These are phyloP conservation scores for Microchirus variegatus DNA, from an alignment of 2,797 vertebrate genomes.

Conservation along the genomic window DNA sequence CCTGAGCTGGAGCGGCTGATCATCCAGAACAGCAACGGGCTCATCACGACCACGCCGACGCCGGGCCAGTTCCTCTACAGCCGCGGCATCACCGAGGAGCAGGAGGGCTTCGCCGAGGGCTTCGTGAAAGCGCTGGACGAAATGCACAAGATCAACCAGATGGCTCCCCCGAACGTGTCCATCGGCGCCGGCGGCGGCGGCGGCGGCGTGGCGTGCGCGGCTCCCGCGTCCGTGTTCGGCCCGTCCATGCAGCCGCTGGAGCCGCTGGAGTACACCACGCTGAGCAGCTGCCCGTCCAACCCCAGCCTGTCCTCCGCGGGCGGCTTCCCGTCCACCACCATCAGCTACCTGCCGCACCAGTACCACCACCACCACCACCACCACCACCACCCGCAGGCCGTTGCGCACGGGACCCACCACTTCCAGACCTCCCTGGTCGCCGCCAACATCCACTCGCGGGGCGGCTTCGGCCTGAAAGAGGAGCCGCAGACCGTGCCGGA, in stretches of 20 bases:
- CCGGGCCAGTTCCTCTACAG: constrained; percentile 85
- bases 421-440: constrained; percentile 77
- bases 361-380: constrained; percentile 80
- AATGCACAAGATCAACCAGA: constrained; percentile 95
- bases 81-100: constrained; percentile 90
- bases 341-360: constrained; percentile 92
- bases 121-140: constrained; percentile 95
- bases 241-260: constrained; percentile 79
- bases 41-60: constrained; percentile 89
- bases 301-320: constrained; percentile 74
- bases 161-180: constrained; percentile 92
- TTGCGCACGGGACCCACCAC: constrained; percentile 75
- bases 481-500: constrained; percentile 94
- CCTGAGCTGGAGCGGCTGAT: constrained; percentile 92
- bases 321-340: constrained; percentile 88
- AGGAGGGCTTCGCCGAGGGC: constrained; percentile 91
- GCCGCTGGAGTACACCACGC: constrained; percentile 89
- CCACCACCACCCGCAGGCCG: constrained; percentile 74
- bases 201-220: constrained; percentile 74
- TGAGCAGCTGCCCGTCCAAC: constrained; percentile 86
- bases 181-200: constrained; percentile 78
- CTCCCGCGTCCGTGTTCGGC: constrained; percentile 79
- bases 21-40: constrained; percentile 91
- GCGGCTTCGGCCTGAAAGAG: constrained; percentile 86
- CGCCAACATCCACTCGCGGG: constrained; percentile 71